Evolutionary conservation across 2,113 vertebrate genomes (phyloP).

Genomic region (Sterna hirundo): DNA sequence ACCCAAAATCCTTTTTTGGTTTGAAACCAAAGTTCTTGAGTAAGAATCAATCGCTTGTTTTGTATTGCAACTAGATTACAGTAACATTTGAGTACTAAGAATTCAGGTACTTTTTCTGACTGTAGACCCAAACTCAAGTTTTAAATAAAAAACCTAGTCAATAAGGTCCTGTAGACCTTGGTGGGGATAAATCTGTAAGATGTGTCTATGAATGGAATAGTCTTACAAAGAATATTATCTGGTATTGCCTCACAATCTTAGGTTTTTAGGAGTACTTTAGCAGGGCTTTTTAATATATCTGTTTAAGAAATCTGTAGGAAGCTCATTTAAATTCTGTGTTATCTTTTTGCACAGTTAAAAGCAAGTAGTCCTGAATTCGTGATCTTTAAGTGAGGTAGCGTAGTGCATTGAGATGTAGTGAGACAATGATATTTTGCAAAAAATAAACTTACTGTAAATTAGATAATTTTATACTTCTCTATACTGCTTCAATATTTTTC

Average conservation of each 20-base stretch:
- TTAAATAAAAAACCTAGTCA: neutral
- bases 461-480: neutral
- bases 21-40: neutral
- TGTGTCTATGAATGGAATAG: neutral
- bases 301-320: neutral
- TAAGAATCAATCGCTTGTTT: neutral
- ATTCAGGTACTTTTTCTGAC: neutral
- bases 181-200: neutral
- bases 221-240: neutral
- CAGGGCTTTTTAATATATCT: neutral
- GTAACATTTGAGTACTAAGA: neutral
- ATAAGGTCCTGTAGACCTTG: neutral
- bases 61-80: accelerated
- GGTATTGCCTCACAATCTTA: neutral
- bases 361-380: neutral
- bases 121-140: neutral
- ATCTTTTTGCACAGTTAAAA: neutral
- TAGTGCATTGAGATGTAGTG: neutral
- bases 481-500: neutral
- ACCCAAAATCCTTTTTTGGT: neutral
- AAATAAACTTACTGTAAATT: neutral
- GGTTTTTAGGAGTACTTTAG: neutral
- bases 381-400: neutral
- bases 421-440: neutral
- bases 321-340: neutral